A percentile compares a stretch with the other conserved stretches of the same genome.
Conservation (phyloP, 2,113 vertebrate genomes). For the Pelmatolapia mariae region DNA sequence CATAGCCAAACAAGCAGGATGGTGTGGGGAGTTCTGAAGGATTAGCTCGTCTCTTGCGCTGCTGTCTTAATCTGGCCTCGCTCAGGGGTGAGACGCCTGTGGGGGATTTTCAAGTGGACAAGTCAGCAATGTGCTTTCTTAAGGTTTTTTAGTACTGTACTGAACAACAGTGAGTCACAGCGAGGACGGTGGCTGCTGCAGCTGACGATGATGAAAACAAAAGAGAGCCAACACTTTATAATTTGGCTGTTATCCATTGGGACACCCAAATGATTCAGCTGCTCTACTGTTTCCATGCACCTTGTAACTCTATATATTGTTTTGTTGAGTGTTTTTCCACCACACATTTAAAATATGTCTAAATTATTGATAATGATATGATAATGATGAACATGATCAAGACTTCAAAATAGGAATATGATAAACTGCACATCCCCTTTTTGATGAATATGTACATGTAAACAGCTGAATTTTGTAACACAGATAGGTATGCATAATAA, state of each 20-base stretch:
- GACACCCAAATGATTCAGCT: constrained; percentile 15
- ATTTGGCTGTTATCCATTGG: constrained; percentile 26
- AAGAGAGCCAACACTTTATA: constrained; percentile 6
- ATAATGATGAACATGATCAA: neutral
- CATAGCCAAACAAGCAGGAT: constrained; percentile 43
- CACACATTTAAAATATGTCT: neutral
- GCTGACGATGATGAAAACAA: constrained; percentile 18
- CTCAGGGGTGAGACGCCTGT: constrained; percentile 4
- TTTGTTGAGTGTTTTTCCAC: neutral
- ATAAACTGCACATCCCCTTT: neutral
- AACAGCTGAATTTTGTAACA: neutral
- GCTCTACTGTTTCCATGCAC: neutral
- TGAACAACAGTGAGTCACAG: constrained; percentile 23
- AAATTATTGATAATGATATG: neutral
- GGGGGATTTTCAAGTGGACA: constrained; percentile 52
- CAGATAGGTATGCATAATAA: neutral
- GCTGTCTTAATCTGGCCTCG: constrained; percentile 51
- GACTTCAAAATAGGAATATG: neutral
- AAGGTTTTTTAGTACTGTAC: constrained; percentile 16
- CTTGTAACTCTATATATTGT: neutral
- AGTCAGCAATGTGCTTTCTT: constrained; percentile 52
- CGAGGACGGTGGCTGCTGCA: neutral
- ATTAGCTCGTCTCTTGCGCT: constrained; percentile 47
- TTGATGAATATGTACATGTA: neutral
- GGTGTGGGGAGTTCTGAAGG: constrained; percentile 35